Conservation (phyloP, 1,140 invertebrate species). For the Leptinotarsa lineolata region DNA sequence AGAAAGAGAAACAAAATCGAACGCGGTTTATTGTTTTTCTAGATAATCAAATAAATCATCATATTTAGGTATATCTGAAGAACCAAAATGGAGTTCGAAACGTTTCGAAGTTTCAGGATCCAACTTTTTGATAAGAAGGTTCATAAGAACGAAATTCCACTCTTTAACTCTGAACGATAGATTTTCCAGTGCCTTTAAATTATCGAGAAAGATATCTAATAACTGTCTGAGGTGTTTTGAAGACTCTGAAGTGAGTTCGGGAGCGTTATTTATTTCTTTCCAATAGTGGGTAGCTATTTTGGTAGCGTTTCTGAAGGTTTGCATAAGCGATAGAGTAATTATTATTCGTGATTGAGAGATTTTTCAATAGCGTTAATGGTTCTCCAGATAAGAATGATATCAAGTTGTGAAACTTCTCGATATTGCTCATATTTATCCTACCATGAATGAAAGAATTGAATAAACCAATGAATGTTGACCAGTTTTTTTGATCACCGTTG, state of each 20-base stretch:
- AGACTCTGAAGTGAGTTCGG: background rate
- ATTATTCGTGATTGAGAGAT: background rate
- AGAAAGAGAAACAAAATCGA: background rate
- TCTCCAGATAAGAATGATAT: background rate
- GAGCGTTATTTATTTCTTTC: background rate
- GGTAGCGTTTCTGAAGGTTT: background rate
- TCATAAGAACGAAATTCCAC: constrained; percentile 6
- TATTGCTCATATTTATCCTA: background rate
- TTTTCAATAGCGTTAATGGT: background rate
- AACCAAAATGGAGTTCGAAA: background rate
- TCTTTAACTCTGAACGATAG: background rate
- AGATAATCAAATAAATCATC: constrained; percentile 1
- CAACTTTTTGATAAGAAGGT: background rate
- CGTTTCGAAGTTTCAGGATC: background rate
- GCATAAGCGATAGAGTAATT: constrained; percentile 5
- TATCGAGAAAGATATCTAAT: background rate
- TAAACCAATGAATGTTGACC: background rate
- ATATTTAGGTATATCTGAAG: background rate
- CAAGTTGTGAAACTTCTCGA: background rate
- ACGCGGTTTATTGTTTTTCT: background rate
- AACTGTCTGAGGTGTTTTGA: background rate
- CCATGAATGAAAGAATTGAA: background rate
- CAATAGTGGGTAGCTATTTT: background rate
- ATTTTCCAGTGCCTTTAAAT: constrained; percentile 7
- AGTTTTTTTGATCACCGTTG: background rate